Evolutionary conservation across 2,113 vertebrate species (phyloP), one percentile per base, ranked within the genome.

Genomic region (Nycticebus coucang): DNA sequence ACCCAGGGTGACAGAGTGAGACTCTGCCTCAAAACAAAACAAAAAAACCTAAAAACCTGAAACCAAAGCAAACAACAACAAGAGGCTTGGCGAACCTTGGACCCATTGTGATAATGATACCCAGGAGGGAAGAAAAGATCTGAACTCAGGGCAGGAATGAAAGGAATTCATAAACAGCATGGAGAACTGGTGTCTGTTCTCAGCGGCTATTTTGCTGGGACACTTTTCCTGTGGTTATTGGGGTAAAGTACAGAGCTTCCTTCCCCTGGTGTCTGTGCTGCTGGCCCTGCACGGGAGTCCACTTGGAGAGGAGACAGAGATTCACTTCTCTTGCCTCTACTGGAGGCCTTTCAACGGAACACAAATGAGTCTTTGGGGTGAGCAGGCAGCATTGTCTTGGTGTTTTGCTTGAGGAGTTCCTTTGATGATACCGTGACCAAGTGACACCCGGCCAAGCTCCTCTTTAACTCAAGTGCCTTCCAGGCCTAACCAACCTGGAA

Each of bases 211-310:
- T 72, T 78, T 60, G 79, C 41, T 12, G 41, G 1, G 24, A 53
- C 3, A 6, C 4, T 33, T 17, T 64, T 71, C 13, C 9, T 79
- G 1, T 11, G 59, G 17, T 55, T 15, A 1, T 75, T 57, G 55
- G n/a, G 59, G 64, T 59, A 57, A 37, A 4, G 24, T 13, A 4
- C 0, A 26, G 35, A 15, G 15, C 15, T 22, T 15, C 28, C 79
- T 55, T 35, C 22, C 22, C 21, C 6, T 3, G 5, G 3, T 17
- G 1, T 50, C 35, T 13, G 4, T 5, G 35, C 21, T 18, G 7
- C 35, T 24, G 13, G n/a, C 41, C n/a, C 5, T 3, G 0, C 1
- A 14, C 2, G 11, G 1, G 80, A 66, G 53, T 6, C 19, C 17
- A 2, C 22, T 45, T 41, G 24, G 4, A 30, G 19, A 77, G 21